A percentile compares a stretch with the other conserved stretches of the same genome.
Conservation (phyloP, 2,797 vertebrate species). For the Microctenopoma lineatum region DNA sequence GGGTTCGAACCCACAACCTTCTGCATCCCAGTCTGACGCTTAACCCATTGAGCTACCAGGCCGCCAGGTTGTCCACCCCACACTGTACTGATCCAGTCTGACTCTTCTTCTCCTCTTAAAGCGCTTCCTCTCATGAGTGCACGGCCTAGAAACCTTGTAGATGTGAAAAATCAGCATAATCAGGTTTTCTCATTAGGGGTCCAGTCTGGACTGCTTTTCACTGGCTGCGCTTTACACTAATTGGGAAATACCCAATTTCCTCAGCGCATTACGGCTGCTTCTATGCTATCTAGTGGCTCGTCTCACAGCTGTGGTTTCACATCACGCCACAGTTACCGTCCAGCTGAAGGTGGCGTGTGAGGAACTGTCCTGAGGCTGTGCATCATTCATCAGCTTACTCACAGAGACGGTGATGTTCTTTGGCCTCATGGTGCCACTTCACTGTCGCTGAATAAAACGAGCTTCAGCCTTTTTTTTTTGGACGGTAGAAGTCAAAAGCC, state of each 20-base stretch:
- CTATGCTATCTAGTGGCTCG: constrained; percentile 16
- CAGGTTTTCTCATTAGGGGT: constrained; percentile 38
- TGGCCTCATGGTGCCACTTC: constrained; percentile 1
- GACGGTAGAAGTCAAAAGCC: constrained; percentile 4
- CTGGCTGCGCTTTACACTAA: constrained; percentile 20
- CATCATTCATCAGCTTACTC: constrained; percentile 54
- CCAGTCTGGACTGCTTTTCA: constrained; percentile 3
- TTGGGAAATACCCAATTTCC: constrained; percentile 50
- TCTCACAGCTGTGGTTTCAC: constrained; percentile 31
- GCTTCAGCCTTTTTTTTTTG: constrained; percentile 9
- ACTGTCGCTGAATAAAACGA: constrained; percentile 6
- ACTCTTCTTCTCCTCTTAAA: constrained; percentile 1
- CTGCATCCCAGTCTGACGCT: too few relatives aligned
- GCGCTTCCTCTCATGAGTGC: constrained; percentile 1
- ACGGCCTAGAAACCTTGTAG: constrained; percentile 21
- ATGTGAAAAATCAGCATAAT: constrained; percentile 18
- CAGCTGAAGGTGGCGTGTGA: constrained; percentile 32
- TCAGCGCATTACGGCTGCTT: not conserved
- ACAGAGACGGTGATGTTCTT: constrained; percentile 25
- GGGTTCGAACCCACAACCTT: too few relatives aligned
- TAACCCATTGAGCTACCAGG: too few relatives aligned
- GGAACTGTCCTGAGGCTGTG: constrained; percentile 22
- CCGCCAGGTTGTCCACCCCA: too few relatives aligned
- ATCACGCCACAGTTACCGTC: constrained; percentile 4
- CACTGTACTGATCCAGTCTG: too few relatives aligned